Percentiles rank a stretch among this genome's conserved stretches.
phyloP scores from a whole-genome alignment of 2,113 vertebrate species.

The Oreochromis tanganicae region DNA sequence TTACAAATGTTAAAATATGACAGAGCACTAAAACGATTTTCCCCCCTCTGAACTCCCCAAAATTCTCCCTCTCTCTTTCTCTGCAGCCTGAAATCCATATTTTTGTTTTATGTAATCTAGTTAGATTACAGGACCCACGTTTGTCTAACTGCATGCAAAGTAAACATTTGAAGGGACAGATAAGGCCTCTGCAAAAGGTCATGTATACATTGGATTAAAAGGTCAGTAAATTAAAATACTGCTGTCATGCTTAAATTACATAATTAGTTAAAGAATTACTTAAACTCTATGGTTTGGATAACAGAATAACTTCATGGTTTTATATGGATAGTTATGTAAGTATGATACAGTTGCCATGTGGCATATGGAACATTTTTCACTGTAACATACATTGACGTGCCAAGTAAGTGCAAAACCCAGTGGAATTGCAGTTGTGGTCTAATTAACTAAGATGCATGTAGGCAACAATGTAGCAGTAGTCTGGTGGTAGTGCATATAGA shows the following conservation, averaged over 20 bases:
- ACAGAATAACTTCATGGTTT: background rate
- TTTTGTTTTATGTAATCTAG: background rate
- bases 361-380: background rate
- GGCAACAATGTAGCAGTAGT: background rate
- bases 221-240: background rate
- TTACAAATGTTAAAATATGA: background rate
- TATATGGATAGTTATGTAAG: background rate
- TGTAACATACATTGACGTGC: background rate
- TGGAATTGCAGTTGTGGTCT: background rate
- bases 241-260: background rate
- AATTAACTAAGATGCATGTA: background rate
- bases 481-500: background rate
- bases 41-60: background rate
- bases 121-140: background rate
- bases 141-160: background rate
- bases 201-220: background rate
- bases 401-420: background rate
- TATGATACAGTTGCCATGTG: background rate
- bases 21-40: background rate
- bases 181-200: background rate
- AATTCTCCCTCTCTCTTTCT: background rate
- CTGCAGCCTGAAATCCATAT: background rate
- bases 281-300: background rate
- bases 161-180: constrained; percentile 14
- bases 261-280: background rate